Evolutionary conservation across 2,888 invertebrate genomes (phyloP), one percentile per base, ranked within the genome.

Genomic region (Lepeophtheirus nordmannii): DNA sequence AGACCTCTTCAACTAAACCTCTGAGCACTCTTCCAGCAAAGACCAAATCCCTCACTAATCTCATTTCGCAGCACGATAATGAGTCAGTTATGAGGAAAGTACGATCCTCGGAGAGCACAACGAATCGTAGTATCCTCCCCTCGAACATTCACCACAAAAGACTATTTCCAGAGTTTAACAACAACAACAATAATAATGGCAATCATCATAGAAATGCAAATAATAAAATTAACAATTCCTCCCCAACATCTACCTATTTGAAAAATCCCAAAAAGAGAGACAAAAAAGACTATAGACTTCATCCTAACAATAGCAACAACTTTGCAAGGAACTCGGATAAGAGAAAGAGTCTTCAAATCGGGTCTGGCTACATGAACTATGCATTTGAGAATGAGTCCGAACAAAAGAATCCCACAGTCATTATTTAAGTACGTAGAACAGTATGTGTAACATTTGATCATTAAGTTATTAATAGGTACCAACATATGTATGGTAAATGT

Each of bases 191-290:
- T 5, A 46, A 46, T 8, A 30, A 7, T 30, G 30, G 30, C 3
- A 30, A 7, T 30, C 30, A 30, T 30, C 30, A 30, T 30, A 46
- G 8, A 17, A 46, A 46, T 46, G 17, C 14, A 46, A 46, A 46
- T 3, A 46, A 46, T 46, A 46, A 2, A 2, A 17, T 8, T 17
- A 30, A 30, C 30, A 30, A 30, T 30, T 30, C 30, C 7, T 30
- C 30, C 30, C 30, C 30, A 30, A 46, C 1, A 1, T 17, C 14
- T n/a, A 46, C 53, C 53, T 46, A 46, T 46, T 3, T 46, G 53
- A 46, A 46, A 17, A 46, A 46, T 46, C 53, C 53, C 53, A 46
- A 46, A 46, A 46, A 46, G 53, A 14, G 53, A 46, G 53, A 46
- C 53, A 46, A 46, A 17, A 46, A 17, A 8, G 53, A 46, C n/a